A percentile compares a stretch with the other conserved stretches of the same genome.
Conservation (phyloP, 2,113 vertebrate genomes). For the Sapayoa aenigma region DNA sequence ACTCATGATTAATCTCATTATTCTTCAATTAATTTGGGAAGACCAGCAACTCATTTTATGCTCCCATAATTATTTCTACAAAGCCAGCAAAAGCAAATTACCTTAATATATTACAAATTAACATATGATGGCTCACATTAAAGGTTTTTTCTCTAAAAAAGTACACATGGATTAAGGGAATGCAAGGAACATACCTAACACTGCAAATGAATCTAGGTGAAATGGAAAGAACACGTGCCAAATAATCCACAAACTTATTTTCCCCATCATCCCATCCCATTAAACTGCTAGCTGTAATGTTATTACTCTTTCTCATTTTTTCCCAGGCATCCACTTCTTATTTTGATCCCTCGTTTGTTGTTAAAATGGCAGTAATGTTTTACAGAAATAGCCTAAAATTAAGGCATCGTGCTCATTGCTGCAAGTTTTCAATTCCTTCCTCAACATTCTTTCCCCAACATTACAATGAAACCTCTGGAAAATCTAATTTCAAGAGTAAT, state of each 20-base stretch:
- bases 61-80: not conserved
- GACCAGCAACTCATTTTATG: conserved; percentile 8
- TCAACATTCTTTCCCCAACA: not conserved
- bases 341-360: not conserved
- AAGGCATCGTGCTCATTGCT: not conserved
- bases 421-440: conserved; percentile 4
- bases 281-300: not conserved
- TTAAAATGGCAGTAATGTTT: conserved; percentile 23
- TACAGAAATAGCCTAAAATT: conserved; percentile 37
- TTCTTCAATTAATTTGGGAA: conserved; percentile 13
- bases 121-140: not conserved
- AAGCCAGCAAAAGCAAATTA: conserved; percentile 12
- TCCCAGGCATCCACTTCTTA: not conserved
- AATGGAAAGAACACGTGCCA: not conserved
- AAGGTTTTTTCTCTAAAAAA: not conserved
- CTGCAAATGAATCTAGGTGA: not conserved
- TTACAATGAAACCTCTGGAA: not conserved
- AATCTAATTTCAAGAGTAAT: conserved; percentile 58
- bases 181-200: not conserved
- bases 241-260: not conserved
- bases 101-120: conserved; percentile 17
- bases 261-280: conserved; percentile 4
- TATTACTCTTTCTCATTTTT: not conserved
- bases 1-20: conserved; percentile 11
- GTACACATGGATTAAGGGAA: not conserved